phyloP scores from a whole-genome alignment of 2,888 invertebrate species.

The Lasiommata megera region DNA sequence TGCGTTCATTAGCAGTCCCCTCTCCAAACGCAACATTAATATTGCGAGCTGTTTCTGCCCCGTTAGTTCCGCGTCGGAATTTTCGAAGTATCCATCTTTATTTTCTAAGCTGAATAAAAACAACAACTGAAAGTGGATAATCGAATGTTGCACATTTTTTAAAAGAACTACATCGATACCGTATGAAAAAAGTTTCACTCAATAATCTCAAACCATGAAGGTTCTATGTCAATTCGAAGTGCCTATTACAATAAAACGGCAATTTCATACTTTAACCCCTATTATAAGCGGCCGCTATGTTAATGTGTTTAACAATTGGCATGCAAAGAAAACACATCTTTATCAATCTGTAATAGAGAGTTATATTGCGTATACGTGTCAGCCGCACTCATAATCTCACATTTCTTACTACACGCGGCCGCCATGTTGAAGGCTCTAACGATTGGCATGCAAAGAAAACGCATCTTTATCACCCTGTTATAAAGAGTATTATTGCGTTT shows the following conservation, averaged over 20 bases:
- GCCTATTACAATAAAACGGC: conserved; percentile 42
- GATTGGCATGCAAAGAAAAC: conserved; percentile 81
- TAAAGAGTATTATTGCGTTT: not conserved
- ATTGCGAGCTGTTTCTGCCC: too few relatives aligned
- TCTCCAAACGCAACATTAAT: too few relatives aligned
- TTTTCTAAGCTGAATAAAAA: too few relatives aligned
- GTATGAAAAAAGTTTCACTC: too few relatives aligned
- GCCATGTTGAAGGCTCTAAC: conserved; percentile 89
- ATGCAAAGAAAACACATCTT: conserved; percentile 67
- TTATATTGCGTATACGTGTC: conserved; percentile 42
- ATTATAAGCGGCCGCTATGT: conserved; percentile 88
- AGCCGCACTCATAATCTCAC: conserved; percentile 83
- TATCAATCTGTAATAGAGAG: conserved; percentile 67
- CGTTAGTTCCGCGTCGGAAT: too few relatives aligned
- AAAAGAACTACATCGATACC: too few relatives aligned
- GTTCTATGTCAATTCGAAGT: conserved; percentile 84
- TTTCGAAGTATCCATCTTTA: too few relatives aligned
- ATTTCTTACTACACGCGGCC: conserved; percentile 87
- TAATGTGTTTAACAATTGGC: conserved; percentile 88
- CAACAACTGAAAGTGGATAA: too few relatives aligned
- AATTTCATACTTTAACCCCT: too few relatives aligned
- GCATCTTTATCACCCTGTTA: conserved; percentile 70
- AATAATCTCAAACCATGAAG: too few relatives aligned
- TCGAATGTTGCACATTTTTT: too few relatives aligned
- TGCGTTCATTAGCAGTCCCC: too few relatives aligned